Evolutionary conservation across 2,113 vertebrate species (phyloP), one percentile per base, ranked within the genome.

Genomic region (Catharus fuscescens): DNA sequence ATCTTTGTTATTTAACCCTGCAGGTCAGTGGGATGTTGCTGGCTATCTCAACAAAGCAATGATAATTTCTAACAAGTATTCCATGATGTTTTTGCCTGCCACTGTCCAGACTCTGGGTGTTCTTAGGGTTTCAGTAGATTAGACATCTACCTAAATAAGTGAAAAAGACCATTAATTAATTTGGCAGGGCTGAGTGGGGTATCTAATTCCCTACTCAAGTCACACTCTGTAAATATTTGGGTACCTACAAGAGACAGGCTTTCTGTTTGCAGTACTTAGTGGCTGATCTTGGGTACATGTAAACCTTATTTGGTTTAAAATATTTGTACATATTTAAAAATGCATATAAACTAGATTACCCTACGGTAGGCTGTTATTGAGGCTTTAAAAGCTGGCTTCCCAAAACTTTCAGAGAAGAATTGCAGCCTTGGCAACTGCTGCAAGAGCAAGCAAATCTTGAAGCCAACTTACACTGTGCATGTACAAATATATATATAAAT

Each of bases 181-280:
- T 90, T 91, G 91, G 81, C 76, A 93, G 80, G 93, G 60, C 89
- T 91, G 90, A 92, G 95, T n/a, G 57, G 90, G 81, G 71, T 81
- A 96, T 90, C 94, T 66, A 93, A 95, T 91, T 87, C 93, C 86
- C 92, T 92, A 93, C 94, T 96, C 94, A 85, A 95, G 87, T 70
- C 88, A 95, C 86, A 88, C 93, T 94, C 86, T 72, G 94, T 95
- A 98, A 98, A 98, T 98, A 98, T 97, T 98, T 97, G 96, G 89
- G 93, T 91, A 97, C 95, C 96, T 96, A n/a, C 91, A 96, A 97
- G 96, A 92, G 90, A 96, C 42, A 36, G 66, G 47, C 34, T 96
- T 97, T 97, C 97, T 97, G 89, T 98, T 97, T 97, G 97, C 96
- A 97, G 93, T 97, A 96, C 97, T 97, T 97, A 96, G 96, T 60